These are phyloP conservation scores for Oceanites oceanicus DNA, from an alignment of 2,113 vertebrate species.

Conservation along the genomic window DNA sequence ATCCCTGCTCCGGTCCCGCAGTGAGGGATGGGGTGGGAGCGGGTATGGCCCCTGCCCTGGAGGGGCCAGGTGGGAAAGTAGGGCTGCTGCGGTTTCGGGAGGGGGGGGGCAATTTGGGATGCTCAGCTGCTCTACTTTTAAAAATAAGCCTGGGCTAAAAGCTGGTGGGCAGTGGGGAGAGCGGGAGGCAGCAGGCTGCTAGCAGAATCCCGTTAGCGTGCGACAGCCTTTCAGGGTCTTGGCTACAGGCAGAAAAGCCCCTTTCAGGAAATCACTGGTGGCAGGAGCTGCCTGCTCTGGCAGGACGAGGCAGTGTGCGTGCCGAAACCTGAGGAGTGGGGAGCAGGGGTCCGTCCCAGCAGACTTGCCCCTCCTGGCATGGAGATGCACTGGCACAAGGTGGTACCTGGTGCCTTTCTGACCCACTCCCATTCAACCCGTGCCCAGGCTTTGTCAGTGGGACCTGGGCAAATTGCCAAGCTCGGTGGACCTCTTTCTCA, in stretches of 20 bases:
- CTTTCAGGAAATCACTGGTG: not conserved
- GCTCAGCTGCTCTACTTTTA: not conserved
- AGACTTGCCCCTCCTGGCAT: rapidly evolving
- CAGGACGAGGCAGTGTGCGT: not conserved
- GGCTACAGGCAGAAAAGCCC: not conserved
- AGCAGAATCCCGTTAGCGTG: not conserved
- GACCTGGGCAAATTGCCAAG: rapidly evolving
- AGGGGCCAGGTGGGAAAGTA: not conserved
- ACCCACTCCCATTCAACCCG: rapidly evolving
- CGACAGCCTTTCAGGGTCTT: not conserved
- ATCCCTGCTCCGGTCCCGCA: not conserved
- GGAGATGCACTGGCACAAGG: not conserved
- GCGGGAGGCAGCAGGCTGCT: not conserved
- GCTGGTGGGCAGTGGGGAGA: not conserved
- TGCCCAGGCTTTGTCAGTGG: not conserved
- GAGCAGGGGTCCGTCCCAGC: rapidly evolving
- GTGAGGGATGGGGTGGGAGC: not conserved
- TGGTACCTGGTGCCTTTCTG: not conserved
- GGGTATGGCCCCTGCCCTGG: rapidly evolving
- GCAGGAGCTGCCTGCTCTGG: not conserved
- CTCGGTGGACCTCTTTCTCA: not conserved
- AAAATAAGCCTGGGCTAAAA: not conserved
- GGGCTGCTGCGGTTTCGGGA: rapidly evolving
- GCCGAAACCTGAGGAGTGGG: not conserved
- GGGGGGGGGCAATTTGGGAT: not conserved